A percentile compares a stretch with the other conserved stretches of the same genome.
Evolutionary conservation across 2,888 invertebrate species (phyloP).

Genomic region (Rhagophthalmus giganteus): DNA sequence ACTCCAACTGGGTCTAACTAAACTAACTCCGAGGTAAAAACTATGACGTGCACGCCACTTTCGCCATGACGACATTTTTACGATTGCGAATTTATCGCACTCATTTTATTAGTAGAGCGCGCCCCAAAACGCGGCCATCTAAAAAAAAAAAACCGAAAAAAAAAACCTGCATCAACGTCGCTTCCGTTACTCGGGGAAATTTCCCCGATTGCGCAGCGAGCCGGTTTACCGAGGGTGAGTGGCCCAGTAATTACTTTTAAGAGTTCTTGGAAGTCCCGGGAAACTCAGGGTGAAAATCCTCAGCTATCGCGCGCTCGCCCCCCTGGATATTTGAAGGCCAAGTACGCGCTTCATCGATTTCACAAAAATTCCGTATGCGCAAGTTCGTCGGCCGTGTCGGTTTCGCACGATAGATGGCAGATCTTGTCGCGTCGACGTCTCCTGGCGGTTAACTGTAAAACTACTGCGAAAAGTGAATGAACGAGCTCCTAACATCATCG

Average conservation of each 20-base stretch:
- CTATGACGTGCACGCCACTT: slow-evolving; percentile 42
- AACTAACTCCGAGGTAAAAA: slow-evolving; percentile 36
- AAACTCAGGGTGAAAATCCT: slow-evolving; percentile 49
- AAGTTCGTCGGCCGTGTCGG: slow-evolving; percentile 20
- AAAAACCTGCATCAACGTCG: too few relatives aligned
- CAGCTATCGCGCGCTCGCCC: slow-evolving; percentile 42
- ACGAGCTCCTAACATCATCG: not conserved
- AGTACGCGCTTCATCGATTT: slow-evolving; percentile 53
- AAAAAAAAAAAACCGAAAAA: too few relatives aligned
- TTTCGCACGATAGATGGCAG: slow-evolving; percentile 31
- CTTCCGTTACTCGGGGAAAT: too few relatives aligned
- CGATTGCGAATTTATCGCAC: slow-evolving; percentile 17
- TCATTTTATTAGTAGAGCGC: too few relatives aligned
- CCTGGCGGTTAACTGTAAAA: slow-evolving; percentile 6
- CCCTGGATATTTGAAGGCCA: slow-evolving; percentile 51
- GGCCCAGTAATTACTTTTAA: slow-evolving; percentile 25
- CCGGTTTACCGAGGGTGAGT: slow-evolving; percentile 22
- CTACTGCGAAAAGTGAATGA: not conserved
- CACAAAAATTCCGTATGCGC: slow-evolving; percentile 31
- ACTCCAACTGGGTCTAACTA: slow-evolving; percentile 44
- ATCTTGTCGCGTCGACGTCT: slow-evolving; percentile 12
- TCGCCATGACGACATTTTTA: slow-evolving; percentile 40
- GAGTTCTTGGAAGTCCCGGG: slow-evolving; percentile 40
- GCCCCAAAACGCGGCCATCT: too few relatives aligned
- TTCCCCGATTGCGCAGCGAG: too few relatives aligned